Evolutionary conservation across 1,140 invertebrate species (phyloP).

Genomic region (Teleopsis dalmanni): DNA sequence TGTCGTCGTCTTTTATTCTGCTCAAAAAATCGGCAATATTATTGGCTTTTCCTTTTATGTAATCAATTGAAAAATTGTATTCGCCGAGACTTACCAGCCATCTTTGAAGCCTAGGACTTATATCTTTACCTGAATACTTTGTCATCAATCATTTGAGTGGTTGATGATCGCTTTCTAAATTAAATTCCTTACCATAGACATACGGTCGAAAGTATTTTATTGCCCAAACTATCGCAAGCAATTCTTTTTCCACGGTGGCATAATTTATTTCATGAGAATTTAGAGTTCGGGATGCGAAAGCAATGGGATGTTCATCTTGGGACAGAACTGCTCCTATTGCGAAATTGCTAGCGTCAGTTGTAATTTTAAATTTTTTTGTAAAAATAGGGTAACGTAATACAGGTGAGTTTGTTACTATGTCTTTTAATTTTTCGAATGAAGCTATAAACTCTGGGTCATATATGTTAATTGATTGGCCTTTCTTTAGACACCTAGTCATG

Average conservation of each 20-base stretch:
- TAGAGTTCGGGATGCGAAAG: constrained; percentile 20
- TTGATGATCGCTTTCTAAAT: too few relatives aligned
- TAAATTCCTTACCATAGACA: too few relatives aligned
- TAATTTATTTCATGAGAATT: constrained; percentile 30
- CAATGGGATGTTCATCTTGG: constrained; percentile 20
- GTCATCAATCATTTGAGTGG: too few relatives aligned
- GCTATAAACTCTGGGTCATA: not conserved
- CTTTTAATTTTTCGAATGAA: constrained; percentile 14
- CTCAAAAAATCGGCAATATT: too few relatives aligned
- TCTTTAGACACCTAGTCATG: constrained; percentile 17
- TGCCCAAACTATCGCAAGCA: constrained; percentile 24
- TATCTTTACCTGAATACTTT: too few relatives aligned
- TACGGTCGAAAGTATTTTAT: too few relatives aligned
- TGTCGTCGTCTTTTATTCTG: too few relatives aligned
- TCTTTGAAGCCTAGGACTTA: too few relatives aligned
- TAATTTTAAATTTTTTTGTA: constrained; percentile 19
- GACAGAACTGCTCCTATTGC: constrained; percentile 19
- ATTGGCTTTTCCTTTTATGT: too few relatives aligned
- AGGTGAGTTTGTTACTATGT: constrained; percentile 7
- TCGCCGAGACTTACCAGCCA: too few relatives aligned
- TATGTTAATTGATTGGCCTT: constrained; percentile 3
- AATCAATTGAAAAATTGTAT: too few relatives aligned
- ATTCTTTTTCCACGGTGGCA: constrained; percentile 27
- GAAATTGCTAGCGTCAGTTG: constrained; percentile 17
- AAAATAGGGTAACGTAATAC: constrained; percentile 23